These are phyloP conservation scores for Coluber constrictor DNA, from an alignment of 2,797 vertebrate species.

Conservation along the genomic window DNA sequence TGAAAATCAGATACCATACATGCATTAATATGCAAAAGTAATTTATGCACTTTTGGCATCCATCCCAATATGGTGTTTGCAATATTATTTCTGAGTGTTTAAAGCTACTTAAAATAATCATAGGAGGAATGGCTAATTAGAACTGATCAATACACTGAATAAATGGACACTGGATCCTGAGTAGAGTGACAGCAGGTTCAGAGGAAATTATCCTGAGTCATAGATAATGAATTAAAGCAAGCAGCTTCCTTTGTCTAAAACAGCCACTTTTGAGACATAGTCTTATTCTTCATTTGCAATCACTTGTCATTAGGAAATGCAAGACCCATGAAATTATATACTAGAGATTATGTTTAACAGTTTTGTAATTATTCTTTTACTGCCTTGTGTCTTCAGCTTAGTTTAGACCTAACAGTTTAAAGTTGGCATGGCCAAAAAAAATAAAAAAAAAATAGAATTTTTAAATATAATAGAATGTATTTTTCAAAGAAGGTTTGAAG, in stretches of 20 bases:
- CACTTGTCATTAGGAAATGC: not conserved
- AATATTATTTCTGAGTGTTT: constrained; percentile 3
- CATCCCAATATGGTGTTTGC: not conserved
- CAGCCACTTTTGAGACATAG: constrained; percentile 22
- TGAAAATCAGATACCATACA: not conserved
- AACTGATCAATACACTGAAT: not conserved
- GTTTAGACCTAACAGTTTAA: not conserved
- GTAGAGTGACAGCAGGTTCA: constrained; percentile 14
- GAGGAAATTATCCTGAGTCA: constrained; percentile 36
- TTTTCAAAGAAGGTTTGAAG: not conserved
- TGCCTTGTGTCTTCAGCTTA: not conserved
- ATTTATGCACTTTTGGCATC: not conserved
- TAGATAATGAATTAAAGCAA: constrained; percentile 48
- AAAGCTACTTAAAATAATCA: not conserved
- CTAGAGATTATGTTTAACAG: constrained; percentile 24
- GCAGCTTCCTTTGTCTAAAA: constrained; percentile 29
- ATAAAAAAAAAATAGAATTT: too few relatives aligned
- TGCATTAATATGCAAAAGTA: not conserved
- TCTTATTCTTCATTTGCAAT: constrained; percentile 36
- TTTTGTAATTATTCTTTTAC: constrained; percentile 19
- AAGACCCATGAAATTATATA: constrained; percentile 41
- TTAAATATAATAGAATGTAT: not conserved
- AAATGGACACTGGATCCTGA: constrained; percentile 22
- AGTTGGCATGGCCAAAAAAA: not conserved
- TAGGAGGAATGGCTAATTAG: not conserved